phyloP scores from a whole-genome alignment of 2,888 invertebrate species.

The Steinernema carpocapsae region DNA sequence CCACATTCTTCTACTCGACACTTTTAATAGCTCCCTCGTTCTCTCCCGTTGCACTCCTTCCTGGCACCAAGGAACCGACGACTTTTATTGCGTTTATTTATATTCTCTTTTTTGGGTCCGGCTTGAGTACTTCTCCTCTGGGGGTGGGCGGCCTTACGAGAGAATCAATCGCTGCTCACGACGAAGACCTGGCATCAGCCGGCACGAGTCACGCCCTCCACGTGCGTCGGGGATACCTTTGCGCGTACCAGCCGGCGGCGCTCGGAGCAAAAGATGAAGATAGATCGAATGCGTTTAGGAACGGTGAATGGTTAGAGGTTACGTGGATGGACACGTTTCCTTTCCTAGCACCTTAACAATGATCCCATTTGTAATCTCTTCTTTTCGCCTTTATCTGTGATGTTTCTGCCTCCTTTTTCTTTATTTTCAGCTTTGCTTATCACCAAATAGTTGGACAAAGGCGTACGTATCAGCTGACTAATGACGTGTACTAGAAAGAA shows the following conservation, averaged over 20 bases:
- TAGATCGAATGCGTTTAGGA: neutral
- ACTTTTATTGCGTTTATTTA: neutral
- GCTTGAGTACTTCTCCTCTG: neutral
- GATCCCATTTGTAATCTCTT: too few relatives aligned
- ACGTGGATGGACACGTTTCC: too few relatives aligned
- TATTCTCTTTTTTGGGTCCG: neutral
- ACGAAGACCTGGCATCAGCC: neutral
- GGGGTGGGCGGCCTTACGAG: too few relatives aligned
- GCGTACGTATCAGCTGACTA: too few relatives aligned
- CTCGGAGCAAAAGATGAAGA: neutral
- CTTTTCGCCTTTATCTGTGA: too few relatives aligned
- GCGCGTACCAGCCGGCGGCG: slow-evolving; percentile 26
- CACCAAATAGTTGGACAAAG: too few relatives aligned
- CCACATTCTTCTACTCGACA: neutral
- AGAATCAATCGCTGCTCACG: too few relatives aligned
- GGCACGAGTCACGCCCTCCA: slow-evolving; percentile 22
- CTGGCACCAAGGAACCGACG: too few relatives aligned
- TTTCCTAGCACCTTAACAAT: too few relatives aligned
- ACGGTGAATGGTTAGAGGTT: slow-evolving; percentile 6
- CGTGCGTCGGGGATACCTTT: slow-evolving; percentile 27
- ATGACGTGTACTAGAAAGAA: too few relatives aligned
- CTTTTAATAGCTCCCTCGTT: neutral
- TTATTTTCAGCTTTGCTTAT: neutral
- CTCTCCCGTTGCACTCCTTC: too few relatives aligned
- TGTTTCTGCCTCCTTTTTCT: neutral